Conservation (phyloP, 2,113 vertebrate genomes). For the Urocolius indicus region DNA sequence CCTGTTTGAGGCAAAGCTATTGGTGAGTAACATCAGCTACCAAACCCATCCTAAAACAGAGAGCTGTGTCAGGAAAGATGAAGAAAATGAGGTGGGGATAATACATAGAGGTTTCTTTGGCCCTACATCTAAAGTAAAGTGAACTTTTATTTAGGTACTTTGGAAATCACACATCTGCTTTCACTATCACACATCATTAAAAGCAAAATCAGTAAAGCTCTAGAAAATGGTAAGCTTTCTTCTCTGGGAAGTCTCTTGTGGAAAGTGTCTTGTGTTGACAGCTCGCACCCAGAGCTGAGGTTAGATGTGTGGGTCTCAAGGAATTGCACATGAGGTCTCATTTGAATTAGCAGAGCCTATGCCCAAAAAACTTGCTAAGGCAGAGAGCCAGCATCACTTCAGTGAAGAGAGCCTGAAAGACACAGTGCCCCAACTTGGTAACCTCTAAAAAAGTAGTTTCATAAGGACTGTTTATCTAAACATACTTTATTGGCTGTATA, state of each 20-base stretch:
- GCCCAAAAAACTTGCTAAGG: not conserved
- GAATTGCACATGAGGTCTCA: not conserved
- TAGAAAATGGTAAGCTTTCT: not conserved
- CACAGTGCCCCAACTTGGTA: not conserved
- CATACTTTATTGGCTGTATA: not conserved
- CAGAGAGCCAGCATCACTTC: not conserved
- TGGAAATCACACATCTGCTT: not conserved
- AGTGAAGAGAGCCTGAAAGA: not conserved
- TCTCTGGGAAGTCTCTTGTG: not conserved
- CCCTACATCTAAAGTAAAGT: not conserved
- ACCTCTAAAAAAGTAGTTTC: not conserved
- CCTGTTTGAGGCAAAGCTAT: not conserved
- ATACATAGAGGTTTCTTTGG: not conserved
- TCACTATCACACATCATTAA: not conserved
- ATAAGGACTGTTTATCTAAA: not conserved
- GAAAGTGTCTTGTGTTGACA: not conserved
- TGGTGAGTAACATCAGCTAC: not conserved
- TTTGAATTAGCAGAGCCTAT: not conserved
- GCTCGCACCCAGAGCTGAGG: not conserved
- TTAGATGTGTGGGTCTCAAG: not conserved
- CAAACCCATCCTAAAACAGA: not conserved
- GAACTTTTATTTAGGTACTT: not conserved
- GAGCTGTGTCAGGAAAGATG: not conserved
- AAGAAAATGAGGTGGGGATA: not conserved
- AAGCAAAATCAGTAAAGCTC: not conserved